phyloP scores from a whole-genome alignment of 2,113 vertebrate genomes.

The Osmerus eperlanus region DNA sequence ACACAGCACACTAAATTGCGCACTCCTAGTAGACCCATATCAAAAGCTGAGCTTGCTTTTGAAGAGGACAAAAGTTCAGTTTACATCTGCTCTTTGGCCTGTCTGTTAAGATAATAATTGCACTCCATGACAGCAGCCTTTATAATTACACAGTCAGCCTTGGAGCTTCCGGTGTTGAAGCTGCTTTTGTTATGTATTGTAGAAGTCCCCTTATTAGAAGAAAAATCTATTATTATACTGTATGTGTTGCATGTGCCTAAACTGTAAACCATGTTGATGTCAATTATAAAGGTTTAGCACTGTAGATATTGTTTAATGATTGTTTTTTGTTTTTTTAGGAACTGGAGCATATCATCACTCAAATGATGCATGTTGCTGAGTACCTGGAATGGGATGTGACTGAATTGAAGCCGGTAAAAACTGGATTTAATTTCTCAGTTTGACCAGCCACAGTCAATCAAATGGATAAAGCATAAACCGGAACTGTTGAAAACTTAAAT shows the following conservation, averaged over 20 bases:
- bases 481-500: too few species aligned
- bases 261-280: slow-evolving; percentile 7
- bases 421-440: background rate
- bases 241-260: slow-evolving; percentile 26
- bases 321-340: slow-evolving; percentile 75
- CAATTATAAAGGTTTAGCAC: slow-evolving; percentile 20
- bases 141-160: slow-evolving; percentile 58
- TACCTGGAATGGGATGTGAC: slow-evolving; percentile 97
- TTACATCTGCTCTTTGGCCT: background rate
- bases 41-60: background rate
- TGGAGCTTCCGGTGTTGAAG: slow-evolving; percentile 32
- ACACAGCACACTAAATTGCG: background rate
- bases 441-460: too few species aligned
- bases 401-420: slow-evolving; percentile 85
- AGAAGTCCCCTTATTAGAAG: slow-evolving; percentile 8
- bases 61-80: background rate
- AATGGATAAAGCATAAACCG: too few species aligned
- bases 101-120: slow-evolving; percentile 35
- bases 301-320: slow-evolving; percentile 79
- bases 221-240: slow-evolving; percentile 56
- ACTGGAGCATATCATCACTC: slow-evolving; percentile 90
- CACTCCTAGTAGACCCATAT: too few species aligned
- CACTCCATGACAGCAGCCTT: slow-evolving; percentile 31
- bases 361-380: slow-evolving; percentile 95
- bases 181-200: slow-evolving; percentile 7